A percentile compares a stretch with the other conserved stretches of the same genome.
These are phyloP conservation scores for Sinodicranocentrus sp. DNA, from an alignment of 2,888 invertebrate genomes.

Conservation along the genomic window DNA sequence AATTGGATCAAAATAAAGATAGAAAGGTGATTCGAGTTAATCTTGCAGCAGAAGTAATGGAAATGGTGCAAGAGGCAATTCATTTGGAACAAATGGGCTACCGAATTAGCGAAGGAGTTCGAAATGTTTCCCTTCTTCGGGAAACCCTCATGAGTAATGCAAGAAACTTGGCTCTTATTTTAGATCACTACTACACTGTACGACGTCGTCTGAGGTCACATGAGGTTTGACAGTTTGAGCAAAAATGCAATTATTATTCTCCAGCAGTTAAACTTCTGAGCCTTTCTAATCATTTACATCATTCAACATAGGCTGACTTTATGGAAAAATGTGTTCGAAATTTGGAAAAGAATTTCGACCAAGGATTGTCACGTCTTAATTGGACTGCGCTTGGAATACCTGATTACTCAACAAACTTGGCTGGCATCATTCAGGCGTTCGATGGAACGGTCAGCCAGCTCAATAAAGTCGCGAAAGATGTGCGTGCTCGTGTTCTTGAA, in stretches of 20 bases:
- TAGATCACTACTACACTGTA: constrained; percentile 77
- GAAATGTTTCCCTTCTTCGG: constrained; percentile 79
- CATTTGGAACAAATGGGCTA: constrained; percentile 79
- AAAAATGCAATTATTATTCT: not conserved
- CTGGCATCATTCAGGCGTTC: constrained; percentile 69
- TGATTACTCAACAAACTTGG: constrained; percentile 81
- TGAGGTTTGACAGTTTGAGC: constrained; percentile 77
- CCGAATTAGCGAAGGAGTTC: constrained; percentile 79
- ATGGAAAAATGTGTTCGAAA: constrained; percentile 85
- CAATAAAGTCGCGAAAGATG: constrained; percentile 79
- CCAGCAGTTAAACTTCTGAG: too few relatives aligned
- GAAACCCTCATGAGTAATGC: constrained; percentile 79
- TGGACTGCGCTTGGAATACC: constrained; percentile 92
- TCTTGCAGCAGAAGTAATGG: constrained; percentile 79
- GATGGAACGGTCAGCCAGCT: constrained; percentile 71
- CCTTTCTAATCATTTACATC: constrained; percentile 10
- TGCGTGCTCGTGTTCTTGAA: constrained; percentile 79
- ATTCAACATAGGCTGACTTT: constrained; percentile 84
- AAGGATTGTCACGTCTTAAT: constrained; percentile 89
- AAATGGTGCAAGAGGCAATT: constrained; percentile 79
- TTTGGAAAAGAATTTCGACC: constrained; percentile 87
- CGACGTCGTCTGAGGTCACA: constrained; percentile 78
- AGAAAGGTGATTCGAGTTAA: constrained; percentile 78
- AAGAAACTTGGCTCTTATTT: constrained; percentile 78
- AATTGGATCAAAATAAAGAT: constrained; percentile 68